Conservation (phyloP, 2,113 vertebrate genomes). For the Trachemys scripta region DNA sequence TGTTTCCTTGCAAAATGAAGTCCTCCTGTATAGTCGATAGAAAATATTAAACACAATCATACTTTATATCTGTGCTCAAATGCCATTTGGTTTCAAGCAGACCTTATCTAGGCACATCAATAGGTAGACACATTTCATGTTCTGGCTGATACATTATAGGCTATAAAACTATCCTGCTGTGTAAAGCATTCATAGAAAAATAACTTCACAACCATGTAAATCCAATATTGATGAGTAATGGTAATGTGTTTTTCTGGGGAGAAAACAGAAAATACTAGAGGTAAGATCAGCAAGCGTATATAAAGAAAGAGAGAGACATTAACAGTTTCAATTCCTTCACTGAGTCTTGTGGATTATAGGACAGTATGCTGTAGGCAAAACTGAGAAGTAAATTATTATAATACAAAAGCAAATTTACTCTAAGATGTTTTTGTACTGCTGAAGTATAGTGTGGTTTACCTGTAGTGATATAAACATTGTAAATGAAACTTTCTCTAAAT, state of each 20-base stretch:
- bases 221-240: background rate
- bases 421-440: background rate
- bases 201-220: slow-evolving; percentile 8
- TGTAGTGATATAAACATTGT: background rate
- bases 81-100: background rate
- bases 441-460: background rate
- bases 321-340: background rate
- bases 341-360: background rate
- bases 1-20: background rate
- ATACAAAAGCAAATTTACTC: background rate
- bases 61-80: slow-evolving; percentile 15
- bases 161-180: slow-evolving; percentile 40
- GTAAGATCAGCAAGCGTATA: background rate
- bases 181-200: slow-evolving; percentile 41
- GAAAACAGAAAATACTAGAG: slow-evolving; percentile 1
- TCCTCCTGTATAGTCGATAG: background rate
- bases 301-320: background rate
- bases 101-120: slow-evolving; percentile 8
- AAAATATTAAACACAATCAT: background rate
- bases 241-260: background rate
- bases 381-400: slow-evolving; percentile 4
- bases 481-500: slow-evolving; percentile 6
- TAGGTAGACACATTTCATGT: slow-evolving; percentile 22
- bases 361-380: slow-evolving; percentile 19
- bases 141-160: background rate